Percentiles rank a stretch among this genome's conserved stretches.
These are phyloP conservation scores for Perca flavescens DNA, from an alignment of 2,113 vertebrate genomes.

Conservation along the genomic window DNA sequence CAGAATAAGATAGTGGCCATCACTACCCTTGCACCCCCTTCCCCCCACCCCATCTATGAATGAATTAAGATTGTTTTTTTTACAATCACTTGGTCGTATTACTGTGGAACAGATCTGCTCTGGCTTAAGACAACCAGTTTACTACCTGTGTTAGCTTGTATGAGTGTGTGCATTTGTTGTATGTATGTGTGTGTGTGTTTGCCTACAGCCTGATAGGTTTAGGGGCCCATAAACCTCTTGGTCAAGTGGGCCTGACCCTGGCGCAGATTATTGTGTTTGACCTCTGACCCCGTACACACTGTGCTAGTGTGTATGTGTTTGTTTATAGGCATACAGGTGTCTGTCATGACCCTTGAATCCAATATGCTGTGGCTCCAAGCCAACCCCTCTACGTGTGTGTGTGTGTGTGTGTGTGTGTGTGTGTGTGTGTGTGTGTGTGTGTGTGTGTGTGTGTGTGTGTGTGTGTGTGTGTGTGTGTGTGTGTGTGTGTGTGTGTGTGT, in stretches of 20 bases:
- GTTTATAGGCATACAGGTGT: constrained; percentile 44
- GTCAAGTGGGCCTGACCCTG: constrained; percentile 75
- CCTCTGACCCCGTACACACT: constrained; percentile 56
- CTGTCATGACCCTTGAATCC: constrained; percentile 59
- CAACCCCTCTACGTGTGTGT: constrained; percentile 22
- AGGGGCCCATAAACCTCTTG: constrained; percentile 75
- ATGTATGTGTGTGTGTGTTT: constrained; percentile 39
- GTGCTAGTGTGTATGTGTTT: constrained; percentile 27
- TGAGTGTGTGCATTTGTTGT: background rate
- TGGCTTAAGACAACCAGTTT: constrained; percentile 55
- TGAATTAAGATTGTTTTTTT: constrained; percentile 44
- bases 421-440: constrained; percentile 14
- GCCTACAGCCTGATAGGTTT: constrained; percentile 65
- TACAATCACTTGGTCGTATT: too few species aligned
- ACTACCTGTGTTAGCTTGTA: background rate
- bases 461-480: constrained; percentile 14
- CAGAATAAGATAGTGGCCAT: background rate
- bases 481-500: constrained; percentile 9
- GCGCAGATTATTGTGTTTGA: constrained; percentile 72
- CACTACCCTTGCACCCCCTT: background rate
- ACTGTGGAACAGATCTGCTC: constrained; percentile 40
- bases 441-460: constrained; percentile 9
- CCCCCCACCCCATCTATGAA: background rate
- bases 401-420: constrained; percentile 9
- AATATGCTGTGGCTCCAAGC: constrained; percentile 25